phyloP scores from a whole-genome alignment of 2,113 vertebrate species.

The Leuciscus idus region DNA sequence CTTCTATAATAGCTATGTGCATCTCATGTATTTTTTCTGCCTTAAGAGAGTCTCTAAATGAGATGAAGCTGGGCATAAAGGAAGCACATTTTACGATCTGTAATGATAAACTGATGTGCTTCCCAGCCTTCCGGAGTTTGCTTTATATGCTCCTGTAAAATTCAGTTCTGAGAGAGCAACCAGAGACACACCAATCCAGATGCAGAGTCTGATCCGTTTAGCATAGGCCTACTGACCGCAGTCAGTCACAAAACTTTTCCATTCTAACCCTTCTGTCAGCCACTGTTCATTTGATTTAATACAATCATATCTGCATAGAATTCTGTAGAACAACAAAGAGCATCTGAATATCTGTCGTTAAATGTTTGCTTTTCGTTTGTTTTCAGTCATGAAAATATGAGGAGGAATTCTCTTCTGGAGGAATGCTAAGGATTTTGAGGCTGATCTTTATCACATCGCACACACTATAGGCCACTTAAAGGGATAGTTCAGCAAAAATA shows the following conservation, averaged over 20 bases:
- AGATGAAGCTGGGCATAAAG: background rate
- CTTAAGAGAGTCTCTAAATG: background rate
- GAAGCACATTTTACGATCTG: constrained; percentile 9
- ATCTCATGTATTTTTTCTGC: background rate
- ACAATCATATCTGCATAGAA: background rate
- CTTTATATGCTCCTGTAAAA: constrained; percentile 27
- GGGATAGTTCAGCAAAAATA: too few relatives aligned
- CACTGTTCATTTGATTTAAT: background rate
- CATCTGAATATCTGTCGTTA: background rate
- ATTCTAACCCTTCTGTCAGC: background rate
- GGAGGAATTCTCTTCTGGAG: background rate
- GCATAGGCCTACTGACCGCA: background rate
- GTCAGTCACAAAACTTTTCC: background rate
- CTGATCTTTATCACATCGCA: background rate
- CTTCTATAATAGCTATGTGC: background rate
- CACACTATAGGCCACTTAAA: background rate
- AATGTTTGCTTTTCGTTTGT: background rate
- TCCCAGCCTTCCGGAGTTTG: background rate
- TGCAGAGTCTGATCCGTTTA: background rate
- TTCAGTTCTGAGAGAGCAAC: background rate
- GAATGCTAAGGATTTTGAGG: background rate
- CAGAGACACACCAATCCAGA: background rate
- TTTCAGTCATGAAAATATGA: background rate
- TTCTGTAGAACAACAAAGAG: background rate
- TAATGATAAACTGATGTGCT: constrained; percentile 36